Base-by-base conservation (phyloP, 2,797 vertebrate genomes). In the Helarctos malayanus region DNA sequence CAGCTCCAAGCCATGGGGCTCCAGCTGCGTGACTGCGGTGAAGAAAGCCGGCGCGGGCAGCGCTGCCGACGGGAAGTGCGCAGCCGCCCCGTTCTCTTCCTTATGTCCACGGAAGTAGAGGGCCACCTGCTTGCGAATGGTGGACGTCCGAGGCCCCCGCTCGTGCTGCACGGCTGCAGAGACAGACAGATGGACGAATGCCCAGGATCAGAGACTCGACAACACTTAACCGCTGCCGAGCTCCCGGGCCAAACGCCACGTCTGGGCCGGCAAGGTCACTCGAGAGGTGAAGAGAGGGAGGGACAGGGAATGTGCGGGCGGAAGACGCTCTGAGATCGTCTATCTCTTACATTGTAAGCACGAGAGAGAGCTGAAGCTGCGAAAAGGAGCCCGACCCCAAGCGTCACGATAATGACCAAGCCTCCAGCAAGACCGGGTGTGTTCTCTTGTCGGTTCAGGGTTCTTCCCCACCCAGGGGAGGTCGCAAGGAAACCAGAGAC, bases 41-140 rank as follows among this genome's bases (percentile, higher is more conserved):
- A 99, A 99, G 98, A 99, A 99, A 82, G 99, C 99, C 0, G 99
- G 99, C 0, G 99, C 99, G 0, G 99, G 99, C 97, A 99, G 98
- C 38, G 99, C 99, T 0, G 99, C 98, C 0, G 99, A 98, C 0
- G 99, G 99, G 98, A 99, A 99, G 97, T 99, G 99, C 0, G 99
- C 98, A 1, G 99, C 98, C 0, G 99, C 98, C 6, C 99, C 99
- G 57, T 99, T 99, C 96, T 99, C 99, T 94, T 99, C 99, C 98
- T 99, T 99, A 98, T 99, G 99, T 68, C 99, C 99, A 2, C 99
- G 99, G 98, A 99, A 99, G 98, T 99, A 99, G 35, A 99, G 99
- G 80, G 99, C 99, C 97, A 99, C 99, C 98, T 99, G 99, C 98
- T 99, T 99, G 97, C 99, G 99, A 98, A 99, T 99, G 80, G 99